Percentiles rank a stretch among this genome's conserved stretches.
Evolutionary conservation across 2,888 invertebrate species (phyloP).

Genomic region (Erannis defoliaria): DNA sequence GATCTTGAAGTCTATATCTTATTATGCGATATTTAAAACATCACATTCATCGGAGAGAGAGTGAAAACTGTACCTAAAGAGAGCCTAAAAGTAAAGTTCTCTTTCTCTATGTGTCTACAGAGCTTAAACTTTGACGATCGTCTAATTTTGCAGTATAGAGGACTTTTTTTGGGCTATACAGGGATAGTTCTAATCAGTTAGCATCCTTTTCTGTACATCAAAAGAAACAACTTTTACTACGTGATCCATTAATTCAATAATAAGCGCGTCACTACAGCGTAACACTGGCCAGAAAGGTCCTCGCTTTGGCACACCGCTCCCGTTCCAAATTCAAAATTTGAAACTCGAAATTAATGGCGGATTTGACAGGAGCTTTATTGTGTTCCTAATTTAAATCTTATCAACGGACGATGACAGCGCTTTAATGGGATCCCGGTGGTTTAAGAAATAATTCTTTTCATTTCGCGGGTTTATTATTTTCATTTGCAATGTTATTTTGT

Average conservation of each 20-base stretch:
- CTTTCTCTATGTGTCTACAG: no score
- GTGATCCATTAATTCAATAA: constrained; percentile 26
- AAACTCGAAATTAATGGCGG: constrained; percentile 84
- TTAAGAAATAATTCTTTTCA: constrained; percentile 73
- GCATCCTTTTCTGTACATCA: no score
- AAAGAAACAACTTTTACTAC: no score
- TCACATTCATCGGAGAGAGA: no score
- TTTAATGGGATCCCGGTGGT: constrained; percentile 82
- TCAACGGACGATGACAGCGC: constrained; percentile 84
- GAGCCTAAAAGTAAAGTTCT: no score
- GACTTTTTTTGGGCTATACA: no score
- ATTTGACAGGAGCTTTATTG: constrained; percentile 86
- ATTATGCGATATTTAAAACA: no score
- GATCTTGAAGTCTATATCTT: no score
- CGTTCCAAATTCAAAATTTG: constrained; percentile 83
- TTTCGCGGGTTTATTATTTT: constrained; percentile 58
- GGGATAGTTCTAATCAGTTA: no score
- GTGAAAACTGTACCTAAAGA: no score
- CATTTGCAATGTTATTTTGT: constrained; percentile 53
- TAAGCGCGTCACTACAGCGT: constrained; percentile 23
- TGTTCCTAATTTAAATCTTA: constrained; percentile 85
- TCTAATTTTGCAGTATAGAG: no score
- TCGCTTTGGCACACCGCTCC: constrained; percentile 63
- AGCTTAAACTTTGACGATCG: no score
- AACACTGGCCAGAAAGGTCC: constrained; percentile 41